Percentiles rank a stretch among this genome's conserved stretches.
These are phyloP conservation scores for Anguilla megastoma DNA, from an alignment of 2,797 vertebrate species.

Conservation along the genomic window DNA sequence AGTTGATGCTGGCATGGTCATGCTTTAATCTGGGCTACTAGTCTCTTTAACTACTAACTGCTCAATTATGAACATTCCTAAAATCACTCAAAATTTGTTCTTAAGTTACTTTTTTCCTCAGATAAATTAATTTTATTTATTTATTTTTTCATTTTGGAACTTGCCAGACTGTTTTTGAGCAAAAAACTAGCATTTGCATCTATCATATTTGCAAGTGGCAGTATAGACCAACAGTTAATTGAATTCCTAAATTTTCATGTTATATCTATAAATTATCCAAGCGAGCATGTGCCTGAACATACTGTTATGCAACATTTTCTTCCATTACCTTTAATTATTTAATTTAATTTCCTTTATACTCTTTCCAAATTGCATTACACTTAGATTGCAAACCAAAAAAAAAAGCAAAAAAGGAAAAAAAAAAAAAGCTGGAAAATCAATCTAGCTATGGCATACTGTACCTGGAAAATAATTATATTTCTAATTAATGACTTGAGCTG, in stretches of 20 bases:
- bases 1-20: no score
- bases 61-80: no score
- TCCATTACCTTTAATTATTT: not conserved
- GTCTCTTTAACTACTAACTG: no score
- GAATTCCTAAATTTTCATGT: not conserved
- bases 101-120: no score
- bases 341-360: not conserved
- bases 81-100: no score
- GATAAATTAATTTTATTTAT: no score
- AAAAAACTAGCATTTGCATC: not conserved
- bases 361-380: not conserved
- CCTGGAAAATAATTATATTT: conserved; percentile 1
- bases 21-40: no score
- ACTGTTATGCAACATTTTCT: not conserved
- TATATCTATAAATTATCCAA: not conserved
- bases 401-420: not conserved
- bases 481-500: not conserved
- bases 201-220: not conserved
- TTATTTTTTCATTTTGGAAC: no score
- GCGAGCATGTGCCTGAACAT: not conserved
- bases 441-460: not conserved
- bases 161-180: no score
- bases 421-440: not conserved
- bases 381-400: not conserved
- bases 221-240: not conserved